phyloP scores from a whole-genome alignment of 2,113 vertebrate genomes.

The Pantherophis guttatus region DNA sequence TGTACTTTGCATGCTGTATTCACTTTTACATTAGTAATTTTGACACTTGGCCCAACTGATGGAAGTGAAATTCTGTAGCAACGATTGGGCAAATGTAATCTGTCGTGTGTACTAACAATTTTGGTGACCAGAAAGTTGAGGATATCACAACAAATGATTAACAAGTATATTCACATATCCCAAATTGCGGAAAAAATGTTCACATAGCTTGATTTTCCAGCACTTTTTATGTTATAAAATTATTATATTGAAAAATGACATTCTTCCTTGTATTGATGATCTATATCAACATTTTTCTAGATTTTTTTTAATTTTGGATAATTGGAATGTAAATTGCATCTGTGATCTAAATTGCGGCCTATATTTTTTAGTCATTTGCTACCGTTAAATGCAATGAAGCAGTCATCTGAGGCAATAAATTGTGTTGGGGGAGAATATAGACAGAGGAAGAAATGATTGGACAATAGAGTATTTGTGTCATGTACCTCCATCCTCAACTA shows the following conservation, averaged over 20 bases:
- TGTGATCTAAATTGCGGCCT: not conserved
- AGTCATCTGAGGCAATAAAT: not conserved
- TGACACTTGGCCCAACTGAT: not conserved
- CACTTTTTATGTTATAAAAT: no score
- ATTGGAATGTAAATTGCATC: not conserved
- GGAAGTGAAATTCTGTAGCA: not conserved
- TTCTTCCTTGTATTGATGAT: not conserved
- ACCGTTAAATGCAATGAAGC: not conserved
- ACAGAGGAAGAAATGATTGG: not conserved
- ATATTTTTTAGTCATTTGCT: not conserved
- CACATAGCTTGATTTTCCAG: not conserved
- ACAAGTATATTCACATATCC: not conserved
- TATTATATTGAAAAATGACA: not conserved
- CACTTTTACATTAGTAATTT: not conserved
- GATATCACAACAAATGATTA: not conserved
- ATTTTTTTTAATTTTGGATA: not conserved
- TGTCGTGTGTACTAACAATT: not conserved
- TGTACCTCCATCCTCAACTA: accelerated
- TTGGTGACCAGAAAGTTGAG: not conserved
- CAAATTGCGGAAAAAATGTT: not conserved
- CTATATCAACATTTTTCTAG: not conserved
- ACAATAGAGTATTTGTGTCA: not conserved
- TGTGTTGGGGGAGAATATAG: not conserved
- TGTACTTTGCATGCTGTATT: not conserved
- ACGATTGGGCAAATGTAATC: not conserved